Base-by-base conservation (phyloP, 30 jellyfish, hydroid and myxozoan genomes). In the Phacellophora camtschatica region DNA sequence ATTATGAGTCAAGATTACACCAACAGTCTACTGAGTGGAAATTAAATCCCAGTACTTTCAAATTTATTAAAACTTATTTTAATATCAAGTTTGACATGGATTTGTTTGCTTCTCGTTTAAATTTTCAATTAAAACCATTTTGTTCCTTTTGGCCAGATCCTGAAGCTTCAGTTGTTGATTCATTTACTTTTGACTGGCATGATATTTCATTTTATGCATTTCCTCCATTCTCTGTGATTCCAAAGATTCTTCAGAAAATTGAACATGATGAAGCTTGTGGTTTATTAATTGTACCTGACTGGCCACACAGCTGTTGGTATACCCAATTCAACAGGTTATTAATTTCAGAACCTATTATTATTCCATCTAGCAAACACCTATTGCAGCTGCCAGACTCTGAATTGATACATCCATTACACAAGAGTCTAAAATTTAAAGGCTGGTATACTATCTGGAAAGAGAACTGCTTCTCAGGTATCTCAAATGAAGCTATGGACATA, bases 261-360 rank as follows among this genome's bases (percentile, higher is more conserved):
- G n/a, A 13, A 8, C 13, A 8, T 46, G 90, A 78, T 35, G 48
- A 59, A 15, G 90, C 83, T n/a, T 58, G 29, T 36, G 83, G 83
- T 24, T 24, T 78, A 6, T 13, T 78, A 39, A 43, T 78, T 19
- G 90, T 63, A 6, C 90, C 83, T n/a, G 18, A 58, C 63, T 78
- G 90, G 90, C 90, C 90, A 25, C 61, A 15, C 54, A 84, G 63
- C 29, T 34, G 20, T n/a, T 78, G 90, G 90, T 78, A 9, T 50
- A 25, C 90, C 13, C 19, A 11, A 5, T 11, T 78, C 13, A 8
- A 15, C 9, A 27, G 15, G 20, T 15, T 78, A 72, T 29, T 23
- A 59, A 20, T 63, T 13, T 16, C 10, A 22, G 37, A 41, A 22
- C 82, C 83, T 22, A 27, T 59, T 46, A 12, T 59, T 37, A 16